phyloP scores from a whole-genome alignment of 2,797 vertebrate species.

The Lemur catta region DNA sequence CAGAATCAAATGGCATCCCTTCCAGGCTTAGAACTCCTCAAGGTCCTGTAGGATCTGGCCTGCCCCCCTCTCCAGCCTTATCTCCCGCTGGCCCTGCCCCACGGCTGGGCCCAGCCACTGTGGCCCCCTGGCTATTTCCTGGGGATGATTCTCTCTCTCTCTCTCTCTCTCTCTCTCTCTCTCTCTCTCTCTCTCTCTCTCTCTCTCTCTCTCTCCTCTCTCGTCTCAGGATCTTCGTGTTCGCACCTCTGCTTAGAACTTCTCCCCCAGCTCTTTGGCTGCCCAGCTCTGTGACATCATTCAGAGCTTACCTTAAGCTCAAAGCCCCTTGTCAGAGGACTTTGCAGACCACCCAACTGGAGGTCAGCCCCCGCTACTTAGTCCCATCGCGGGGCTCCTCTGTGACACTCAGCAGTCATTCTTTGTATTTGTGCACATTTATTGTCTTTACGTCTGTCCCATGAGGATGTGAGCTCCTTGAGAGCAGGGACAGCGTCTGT shows the following conservation, averaged over 20 bases:
- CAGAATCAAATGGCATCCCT: not conserved
- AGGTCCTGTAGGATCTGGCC: not conserved
- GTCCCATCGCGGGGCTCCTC: not conserved
- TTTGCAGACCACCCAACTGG: not conserved
- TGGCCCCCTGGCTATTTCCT: not conserved
- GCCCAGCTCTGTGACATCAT: not conserved
- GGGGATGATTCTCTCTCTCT: not conserved
- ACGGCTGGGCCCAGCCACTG: not conserved
- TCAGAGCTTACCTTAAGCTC: not conserved
- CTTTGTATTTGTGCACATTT: not conserved
- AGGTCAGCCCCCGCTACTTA: not conserved
- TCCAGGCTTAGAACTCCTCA: not conserved
- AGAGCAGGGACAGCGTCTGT: not conserved
- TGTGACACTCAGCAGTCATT: not conserved
- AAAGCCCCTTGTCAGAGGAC: not conserved
- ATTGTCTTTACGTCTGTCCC: not conserved
- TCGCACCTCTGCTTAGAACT: not conserved
- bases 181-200: not conserved
- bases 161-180: not conserved
- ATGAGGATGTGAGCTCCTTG: fast-evolving
- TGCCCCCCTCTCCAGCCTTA: not conserved
- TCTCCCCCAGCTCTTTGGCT: not conserved
- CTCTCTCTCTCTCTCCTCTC: not conserved
- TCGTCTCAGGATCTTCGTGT: not conserved
- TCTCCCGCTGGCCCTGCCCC: not conserved